phyloP scores from a whole-genome alignment of 2,797 vertebrate species.

The Sciurus carolinensis region DNA sequence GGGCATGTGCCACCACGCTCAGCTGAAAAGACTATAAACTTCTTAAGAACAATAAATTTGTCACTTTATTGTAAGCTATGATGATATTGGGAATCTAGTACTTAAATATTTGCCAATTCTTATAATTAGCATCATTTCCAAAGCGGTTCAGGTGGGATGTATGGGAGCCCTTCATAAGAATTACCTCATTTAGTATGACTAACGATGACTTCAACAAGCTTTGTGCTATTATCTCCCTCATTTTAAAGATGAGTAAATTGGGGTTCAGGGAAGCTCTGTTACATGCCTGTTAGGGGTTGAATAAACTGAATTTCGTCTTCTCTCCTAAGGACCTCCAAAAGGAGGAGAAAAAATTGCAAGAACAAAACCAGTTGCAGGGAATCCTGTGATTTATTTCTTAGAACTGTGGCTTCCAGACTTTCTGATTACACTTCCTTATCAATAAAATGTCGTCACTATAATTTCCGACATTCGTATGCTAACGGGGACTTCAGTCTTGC shows the following conservation, averaged over 20 bases:
- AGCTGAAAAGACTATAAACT: constrained; percentile 10
- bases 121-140: background rate
- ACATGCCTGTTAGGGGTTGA: background rate
- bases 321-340: constrained; percentile 51
- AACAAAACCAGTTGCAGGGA: background rate
- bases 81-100: background rate
- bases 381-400: constrained; percentile 1
- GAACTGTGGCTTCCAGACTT: background rate
- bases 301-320: constrained; percentile 25
- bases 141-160: background rate
- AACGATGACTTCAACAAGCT: background rate
- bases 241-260: constrained; percentile 51
- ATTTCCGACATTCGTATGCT: background rate
- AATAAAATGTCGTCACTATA: constrained; percentile 4
- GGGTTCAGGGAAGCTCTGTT: background rate
- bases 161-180: background rate
- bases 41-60: constrained; percentile 40
- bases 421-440: background rate
- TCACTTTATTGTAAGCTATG: background rate
- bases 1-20: no score
- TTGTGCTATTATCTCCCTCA: background rate
- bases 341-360: background rate
- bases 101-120: constrained; percentile 39
- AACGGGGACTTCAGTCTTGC: background rate
- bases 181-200: background rate